Percentiles rank a stretch among this genome's conserved stretches.
Conservation (phyloP, 1,140 invertebrate species). For the Trichomalopsis sarcophagae region DNA sequence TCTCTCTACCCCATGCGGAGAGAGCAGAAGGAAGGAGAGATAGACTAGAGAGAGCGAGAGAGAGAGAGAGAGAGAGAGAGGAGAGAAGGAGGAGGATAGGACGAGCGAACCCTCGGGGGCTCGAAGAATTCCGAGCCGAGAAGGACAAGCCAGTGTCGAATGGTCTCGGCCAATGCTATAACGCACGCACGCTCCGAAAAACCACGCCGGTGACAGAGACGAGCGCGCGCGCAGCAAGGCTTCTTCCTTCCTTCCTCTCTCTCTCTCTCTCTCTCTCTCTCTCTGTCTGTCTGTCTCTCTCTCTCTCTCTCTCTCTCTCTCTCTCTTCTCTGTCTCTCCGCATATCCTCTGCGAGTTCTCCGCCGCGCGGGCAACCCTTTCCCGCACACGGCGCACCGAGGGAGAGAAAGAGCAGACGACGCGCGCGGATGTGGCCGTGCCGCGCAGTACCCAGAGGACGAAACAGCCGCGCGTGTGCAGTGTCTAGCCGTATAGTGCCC, state of each 20-base stretch:
- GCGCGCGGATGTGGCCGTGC: not conserved
- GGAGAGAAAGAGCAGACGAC: not conserved
- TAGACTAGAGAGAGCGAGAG: not conserved
- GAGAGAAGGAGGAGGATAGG: not conserved
- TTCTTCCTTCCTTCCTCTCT: not conserved
- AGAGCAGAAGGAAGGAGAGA: not conserved
- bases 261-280: not conserved
- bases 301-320: not conserved
- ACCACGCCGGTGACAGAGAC: not conserved
- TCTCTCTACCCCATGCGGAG: slow-evolving; percentile 43
- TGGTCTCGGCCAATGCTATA: slow-evolving; percentile 47
- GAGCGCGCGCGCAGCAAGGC: not conserved
- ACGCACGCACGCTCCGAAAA: not conserved
- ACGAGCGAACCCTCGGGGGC: slow-evolving; percentile 40
- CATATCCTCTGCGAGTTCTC: no score
- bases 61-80: slow-evolving; percentile 10
- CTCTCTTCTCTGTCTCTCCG: no score
- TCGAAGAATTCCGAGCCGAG: slow-evolving; percentile 38
- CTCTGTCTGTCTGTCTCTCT: no score
- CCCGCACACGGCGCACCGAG: not conserved
- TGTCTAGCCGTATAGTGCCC: not conserved
- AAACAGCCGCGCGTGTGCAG: not conserved
- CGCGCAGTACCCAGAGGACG: no score
- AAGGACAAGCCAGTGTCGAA: slow-evolving; percentile 49
- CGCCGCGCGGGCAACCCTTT: not conserved